Percentiles rank a stretch among this genome's conserved stretches.
These are phyloP conservation scores for Tromatobia lineatoria DNA, from an alignment of 2,888 invertebrate genomes.

Conservation along the genomic window DNA sequence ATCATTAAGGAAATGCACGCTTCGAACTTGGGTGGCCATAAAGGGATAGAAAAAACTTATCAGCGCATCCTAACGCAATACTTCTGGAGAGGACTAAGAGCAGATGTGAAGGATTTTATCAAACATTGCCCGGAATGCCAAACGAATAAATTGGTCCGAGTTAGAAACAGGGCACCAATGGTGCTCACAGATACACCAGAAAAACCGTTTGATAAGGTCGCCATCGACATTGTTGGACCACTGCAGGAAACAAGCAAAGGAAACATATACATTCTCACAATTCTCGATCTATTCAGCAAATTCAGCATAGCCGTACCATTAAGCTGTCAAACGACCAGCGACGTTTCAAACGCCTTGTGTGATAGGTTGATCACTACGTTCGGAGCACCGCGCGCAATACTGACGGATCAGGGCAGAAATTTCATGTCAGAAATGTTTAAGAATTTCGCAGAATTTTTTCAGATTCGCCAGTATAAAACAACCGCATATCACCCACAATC, in stretches of 20 bases:
- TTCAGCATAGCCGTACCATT: background rate
- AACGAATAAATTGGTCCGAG: too few relatives aligned
- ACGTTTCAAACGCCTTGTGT: background rate
- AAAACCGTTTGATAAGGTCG: too few relatives aligned
- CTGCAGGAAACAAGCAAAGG: constrained; percentile 44
- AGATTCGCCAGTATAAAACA: background rate
- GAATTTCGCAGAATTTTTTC: background rate
- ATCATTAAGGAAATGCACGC: too few relatives aligned
- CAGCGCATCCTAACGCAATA: too few relatives aligned
- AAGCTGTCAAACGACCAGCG: background rate
- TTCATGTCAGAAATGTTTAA: background rate
- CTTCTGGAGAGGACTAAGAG: too few relatives aligned
- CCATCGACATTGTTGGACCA: constrained; percentile 64
- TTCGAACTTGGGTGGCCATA: too few relatives aligned
- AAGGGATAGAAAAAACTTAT: too few relatives aligned
- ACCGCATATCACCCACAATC: background rate
- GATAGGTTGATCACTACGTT: background rate
- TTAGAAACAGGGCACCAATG: constrained; percentile 28
- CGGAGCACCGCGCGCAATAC: background rate
- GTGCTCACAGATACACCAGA: constrained; percentile 41
- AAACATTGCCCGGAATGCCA: too few relatives aligned
- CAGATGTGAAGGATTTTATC: too few relatives aligned
- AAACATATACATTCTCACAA: constrained; percentile 52
- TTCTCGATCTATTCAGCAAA: constrained; percentile 31
- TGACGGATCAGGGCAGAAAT: background rate